These are phyloP conservation scores for Quadroppia sp. DNA, from an alignment of 2,888 invertebrate genomes.

Conservation along the genomic window DNA sequence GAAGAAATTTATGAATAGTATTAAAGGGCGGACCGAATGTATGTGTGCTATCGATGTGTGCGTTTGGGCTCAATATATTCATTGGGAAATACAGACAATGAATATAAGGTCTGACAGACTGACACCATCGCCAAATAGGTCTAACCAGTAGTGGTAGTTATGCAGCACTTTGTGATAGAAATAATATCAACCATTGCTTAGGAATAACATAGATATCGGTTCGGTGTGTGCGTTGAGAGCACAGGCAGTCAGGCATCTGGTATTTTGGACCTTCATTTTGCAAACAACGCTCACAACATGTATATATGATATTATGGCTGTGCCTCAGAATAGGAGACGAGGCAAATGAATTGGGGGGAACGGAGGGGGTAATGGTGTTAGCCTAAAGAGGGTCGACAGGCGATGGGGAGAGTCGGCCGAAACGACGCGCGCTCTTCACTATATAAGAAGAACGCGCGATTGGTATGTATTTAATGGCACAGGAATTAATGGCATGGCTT, in stretches of 20 bases:
- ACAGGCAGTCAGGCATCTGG: slow-evolving; percentile 9
- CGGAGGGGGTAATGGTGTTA: not conserved
- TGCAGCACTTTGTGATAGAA: not conserved
- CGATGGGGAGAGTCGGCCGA: not conserved
- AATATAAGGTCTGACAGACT: not conserved
- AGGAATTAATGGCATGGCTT: not conserved
- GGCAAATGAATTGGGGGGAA: slow-evolving; percentile 5
- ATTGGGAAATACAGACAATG: not conserved
- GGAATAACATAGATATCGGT: not conserved
- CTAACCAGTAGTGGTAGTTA: slow-evolving; percentile 12
- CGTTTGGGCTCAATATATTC: not conserved
- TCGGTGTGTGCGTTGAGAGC: not conserved
- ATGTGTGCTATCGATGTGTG: slow-evolving; percentile 4
- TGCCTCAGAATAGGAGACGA: not conserved
- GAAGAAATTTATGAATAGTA: not conserved
- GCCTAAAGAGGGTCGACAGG: not conserved
- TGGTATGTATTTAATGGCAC: not conserved
- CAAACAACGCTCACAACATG: not conserved
- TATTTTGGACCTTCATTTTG: not conserved
- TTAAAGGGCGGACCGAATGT: not conserved
- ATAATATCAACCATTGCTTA: not conserved
- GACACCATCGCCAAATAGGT: slow-evolving; percentile 13
- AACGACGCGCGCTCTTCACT: not conserved
- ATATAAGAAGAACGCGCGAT: not conserved
- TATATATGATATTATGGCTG: slow-evolving; percentile 1